phyloP scores from a whole-genome alignment of 2,888 invertebrate genomes.

The Archips xylosteana region DNA sequence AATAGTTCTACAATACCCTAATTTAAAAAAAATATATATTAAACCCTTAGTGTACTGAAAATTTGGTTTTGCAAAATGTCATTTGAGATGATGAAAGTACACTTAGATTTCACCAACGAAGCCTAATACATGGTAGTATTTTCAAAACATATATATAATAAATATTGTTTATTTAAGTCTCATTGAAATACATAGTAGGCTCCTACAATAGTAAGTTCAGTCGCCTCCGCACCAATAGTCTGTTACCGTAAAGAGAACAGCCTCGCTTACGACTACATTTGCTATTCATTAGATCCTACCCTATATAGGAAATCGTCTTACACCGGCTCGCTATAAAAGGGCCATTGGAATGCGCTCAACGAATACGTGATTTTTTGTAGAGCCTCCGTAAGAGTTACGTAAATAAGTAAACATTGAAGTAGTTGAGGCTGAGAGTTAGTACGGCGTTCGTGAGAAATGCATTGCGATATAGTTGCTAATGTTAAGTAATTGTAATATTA shows the following conservation, averaged over 20 bases:
- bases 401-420: conserved; percentile 49
- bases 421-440: conserved; percentile 24
- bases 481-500: background rate
- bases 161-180: background rate
- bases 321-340: conserved; percentile 64
- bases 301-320: conserved; percentile 70
- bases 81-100: background rate
- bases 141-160: background rate
- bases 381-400: conserved; percentile 64
- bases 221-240: conserved; percentile 53
- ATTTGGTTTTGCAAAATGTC: background rate
- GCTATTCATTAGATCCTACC: conserved; percentile 76
- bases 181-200: conserved; percentile 23
- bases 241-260: conserved; percentile 60
- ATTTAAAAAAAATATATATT: background rate
- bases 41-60: background rate
- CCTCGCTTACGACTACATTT: conserved; percentile 68
- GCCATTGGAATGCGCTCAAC: conserved; percentile 58
- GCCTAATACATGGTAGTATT: background rate
- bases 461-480: background rate
- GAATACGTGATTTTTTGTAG: conserved; percentile 59
- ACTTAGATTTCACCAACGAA: background rate
- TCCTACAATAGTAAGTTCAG: conserved; percentile 51
- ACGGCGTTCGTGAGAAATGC: conserved; percentile 42
- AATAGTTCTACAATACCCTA: too few species aligned